phyloP scores from a whole-genome alignment of 2,888 invertebrate genomes.

The Leucoma salicis region DNA sequence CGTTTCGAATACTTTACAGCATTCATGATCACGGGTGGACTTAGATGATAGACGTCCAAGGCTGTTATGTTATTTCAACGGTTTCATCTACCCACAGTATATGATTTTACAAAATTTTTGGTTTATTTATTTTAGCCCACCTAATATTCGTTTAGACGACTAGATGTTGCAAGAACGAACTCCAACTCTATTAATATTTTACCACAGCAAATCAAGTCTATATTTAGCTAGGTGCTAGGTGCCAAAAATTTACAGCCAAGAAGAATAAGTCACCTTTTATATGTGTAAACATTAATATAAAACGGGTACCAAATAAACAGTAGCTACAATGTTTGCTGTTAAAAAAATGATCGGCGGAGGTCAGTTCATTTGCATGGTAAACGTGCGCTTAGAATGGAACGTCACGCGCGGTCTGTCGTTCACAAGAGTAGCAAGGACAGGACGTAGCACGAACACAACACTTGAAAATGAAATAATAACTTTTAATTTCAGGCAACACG shows the following conservation, averaged over 20 bases:
- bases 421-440: slow-evolving; percentile 50
- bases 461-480: slow-evolving; percentile 23
- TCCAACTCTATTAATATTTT: too few species aligned
- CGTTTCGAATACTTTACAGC: too few species aligned
- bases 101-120: too few species aligned
- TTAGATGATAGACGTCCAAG: too few species aligned
- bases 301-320: slow-evolving; percentile 48
- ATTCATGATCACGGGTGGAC: too few species aligned
- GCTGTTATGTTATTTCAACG: too few species aligned
- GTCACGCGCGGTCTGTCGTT: slow-evolving; percentile 69
- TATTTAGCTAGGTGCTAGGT: too few species aligned
- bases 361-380: slow-evolving; percentile 79
- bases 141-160: too few species aligned
- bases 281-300: slow-evolving; percentile 31
- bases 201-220: too few species aligned
- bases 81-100: too few species aligned
- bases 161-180: too few species aligned
- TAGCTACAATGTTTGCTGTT: slow-evolving; percentile 64
- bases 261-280: slow-evolving; percentile 15
- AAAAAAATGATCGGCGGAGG: slow-evolving; percentile 65
- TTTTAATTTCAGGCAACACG: slow-evolving; percentile 20
- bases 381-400: slow-evolving; percentile 77
- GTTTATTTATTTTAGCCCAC: too few species aligned
- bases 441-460: slow-evolving; percentile 14
- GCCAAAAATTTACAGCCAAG: slow-evolving; percentile 7